Evolutionary conservation across 2,888 invertebrate species (phyloP).

Genomic region (Notodromas monacha): DNA sequence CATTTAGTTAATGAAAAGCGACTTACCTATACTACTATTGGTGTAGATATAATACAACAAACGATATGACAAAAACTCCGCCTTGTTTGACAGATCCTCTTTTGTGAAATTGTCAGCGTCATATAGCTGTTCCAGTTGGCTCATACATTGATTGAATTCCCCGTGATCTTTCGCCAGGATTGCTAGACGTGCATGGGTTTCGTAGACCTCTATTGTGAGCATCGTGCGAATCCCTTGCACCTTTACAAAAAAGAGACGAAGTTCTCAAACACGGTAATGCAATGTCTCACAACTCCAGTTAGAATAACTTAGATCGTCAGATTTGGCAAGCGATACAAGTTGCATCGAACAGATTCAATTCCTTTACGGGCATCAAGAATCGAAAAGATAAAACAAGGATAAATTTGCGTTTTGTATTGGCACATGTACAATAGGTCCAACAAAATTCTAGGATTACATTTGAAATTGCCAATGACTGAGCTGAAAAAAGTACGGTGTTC

Average conservation of each 20-base stretch:
- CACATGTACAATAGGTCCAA: too few relatives aligned
- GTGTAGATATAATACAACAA: conserved; percentile 92
- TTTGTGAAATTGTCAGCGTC: conserved; percentile 12
- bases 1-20: too few relatives aligned
- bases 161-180: conserved; percentile 92
- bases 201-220: conserved; percentile 92
- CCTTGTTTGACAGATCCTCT: conserved; percentile 40
- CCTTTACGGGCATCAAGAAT: too few relatives aligned
- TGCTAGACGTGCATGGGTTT: conserved; percentile 89
- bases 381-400: too few relatives aligned
- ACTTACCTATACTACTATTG: conserved; percentile 69
- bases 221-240: conserved; percentile 77
- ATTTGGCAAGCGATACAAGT: too few relatives aligned
- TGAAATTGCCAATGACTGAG: too few relatives aligned
- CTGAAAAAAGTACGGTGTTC: too few relatives aligned
- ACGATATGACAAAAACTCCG: conserved; percentile 87
- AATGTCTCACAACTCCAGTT: conserved; percentile 1
- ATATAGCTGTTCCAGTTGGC: conserved; percentile 82
- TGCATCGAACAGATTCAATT: too few relatives aligned
- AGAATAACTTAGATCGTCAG: not conserved
- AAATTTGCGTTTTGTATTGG: too few relatives aligned
- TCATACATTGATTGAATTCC: conserved; percentile 98
- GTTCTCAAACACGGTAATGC: conserved; percentile 6
- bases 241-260: conserved; percentile 18
- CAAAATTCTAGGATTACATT: too few relatives aligned